phyloP scores from a whole-genome alignment of 2,113 vertebrate genomes.

The Pyrgilauda ruficollis region DNA sequence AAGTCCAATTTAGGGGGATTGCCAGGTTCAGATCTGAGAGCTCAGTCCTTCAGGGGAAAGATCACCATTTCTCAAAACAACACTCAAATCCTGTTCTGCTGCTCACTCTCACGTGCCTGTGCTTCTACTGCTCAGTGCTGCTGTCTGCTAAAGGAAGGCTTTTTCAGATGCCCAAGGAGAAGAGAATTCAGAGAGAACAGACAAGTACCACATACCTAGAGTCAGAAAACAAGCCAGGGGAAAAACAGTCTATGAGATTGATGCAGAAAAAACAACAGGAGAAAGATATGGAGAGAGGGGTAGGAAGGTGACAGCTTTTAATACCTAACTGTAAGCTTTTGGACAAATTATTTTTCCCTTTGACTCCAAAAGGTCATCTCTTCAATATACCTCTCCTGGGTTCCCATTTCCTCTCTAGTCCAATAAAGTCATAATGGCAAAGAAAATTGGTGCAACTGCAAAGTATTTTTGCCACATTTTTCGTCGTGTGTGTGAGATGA shows the following conservation, averaged over 20 bases:
- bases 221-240: not conserved
- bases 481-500: fast-evolving
- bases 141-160: not conserved
- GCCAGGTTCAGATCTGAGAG: slow-evolving; percentile 6
- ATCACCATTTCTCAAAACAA: not conserved
- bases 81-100: not conserved
- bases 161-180: not conserved
- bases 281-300: not conserved
- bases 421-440: not conserved
- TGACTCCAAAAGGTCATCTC: not conserved
- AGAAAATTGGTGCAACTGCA: not conserved
- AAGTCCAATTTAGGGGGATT: not conserved
- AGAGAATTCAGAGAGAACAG: fast-evolving
- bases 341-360: not conserved
- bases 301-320: not conserved
- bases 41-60: not conserved
- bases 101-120: not conserved
- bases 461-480: not conserved
- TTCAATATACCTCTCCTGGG: not conserved
- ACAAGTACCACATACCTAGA: not conserved
- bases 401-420: not conserved
- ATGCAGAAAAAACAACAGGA: not conserved
- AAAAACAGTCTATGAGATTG: not conserved
- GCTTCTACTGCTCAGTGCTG: not conserved
- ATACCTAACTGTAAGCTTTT: not conserved